Percentiles rank a stretch among this genome's conserved stretches.
These are phyloP conservation scores for Rhodinocichla rosea DNA, from an alignment of 2,113 vertebrate genomes.

Conservation along the genomic window DNA sequence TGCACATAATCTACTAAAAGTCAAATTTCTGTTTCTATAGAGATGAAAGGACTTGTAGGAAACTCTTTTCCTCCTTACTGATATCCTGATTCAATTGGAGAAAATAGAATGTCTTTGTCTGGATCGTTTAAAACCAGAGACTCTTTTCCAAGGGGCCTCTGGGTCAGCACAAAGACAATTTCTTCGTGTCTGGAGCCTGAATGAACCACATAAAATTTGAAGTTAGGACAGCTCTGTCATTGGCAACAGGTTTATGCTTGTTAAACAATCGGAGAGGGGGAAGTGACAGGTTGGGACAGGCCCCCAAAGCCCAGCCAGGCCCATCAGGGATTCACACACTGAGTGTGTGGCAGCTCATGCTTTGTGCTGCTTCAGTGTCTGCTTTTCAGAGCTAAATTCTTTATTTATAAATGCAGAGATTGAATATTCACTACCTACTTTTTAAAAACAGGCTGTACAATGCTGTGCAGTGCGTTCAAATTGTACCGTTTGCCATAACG, in stretches of 20 bases:
- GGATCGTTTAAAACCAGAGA: background rate
- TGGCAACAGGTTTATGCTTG: conserved; percentile 43
- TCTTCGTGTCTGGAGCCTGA: conserved; percentile 30
- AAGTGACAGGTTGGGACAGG: conserved; percentile 32
- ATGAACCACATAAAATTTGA: background rate
- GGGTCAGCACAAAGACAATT: background rate
- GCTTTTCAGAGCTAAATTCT: conserved; percentile 24
- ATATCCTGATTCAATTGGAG: background rate
- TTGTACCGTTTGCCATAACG: background rate
- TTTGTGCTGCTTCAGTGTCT: conserved; percentile 46
- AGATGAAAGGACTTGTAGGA: background rate
- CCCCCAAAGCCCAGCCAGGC: background rate
- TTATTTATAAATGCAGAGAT: conserved; percentile 62
- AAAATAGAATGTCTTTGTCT: conserved; percentile 9
- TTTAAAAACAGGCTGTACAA: background rate
- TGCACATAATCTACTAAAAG: conserved; percentile 48
- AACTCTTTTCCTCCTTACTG: conserved; percentile 21
- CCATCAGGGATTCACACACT: background rate
- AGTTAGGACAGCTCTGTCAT: background rate
- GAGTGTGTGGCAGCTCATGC: conserved; percentile 53
- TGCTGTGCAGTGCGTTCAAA: background rate
- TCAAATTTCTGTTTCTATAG: conserved; percentile 29
- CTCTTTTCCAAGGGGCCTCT: background rate
- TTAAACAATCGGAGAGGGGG: conserved; percentile 1
- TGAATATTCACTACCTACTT: conserved; percentile 33